Conservation (phyloP, 2,113 vertebrate species). For the Capricornis sumatraensis region DNA sequence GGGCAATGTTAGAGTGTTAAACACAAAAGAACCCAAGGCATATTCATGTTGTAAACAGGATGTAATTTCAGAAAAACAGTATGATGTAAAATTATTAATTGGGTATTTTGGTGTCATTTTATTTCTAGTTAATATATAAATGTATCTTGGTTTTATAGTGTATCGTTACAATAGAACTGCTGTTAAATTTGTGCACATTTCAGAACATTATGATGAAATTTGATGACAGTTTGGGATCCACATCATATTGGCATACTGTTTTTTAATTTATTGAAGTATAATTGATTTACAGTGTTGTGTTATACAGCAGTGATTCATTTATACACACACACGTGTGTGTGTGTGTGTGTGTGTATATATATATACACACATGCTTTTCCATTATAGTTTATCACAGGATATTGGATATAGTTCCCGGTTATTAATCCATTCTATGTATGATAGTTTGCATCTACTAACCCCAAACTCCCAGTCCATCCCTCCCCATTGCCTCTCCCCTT, state of each 20-base stretch:
- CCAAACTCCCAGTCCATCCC: not conserved
- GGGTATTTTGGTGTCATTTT: conserved; percentile 1
- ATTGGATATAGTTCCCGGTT: not conserved
- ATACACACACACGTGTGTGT: not conserved
- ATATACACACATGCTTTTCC: not conserved
- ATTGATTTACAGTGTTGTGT: not conserved
- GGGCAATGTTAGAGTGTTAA: not conserved
- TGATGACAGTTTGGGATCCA: not conserved
- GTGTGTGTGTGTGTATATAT: too few relatives aligned
- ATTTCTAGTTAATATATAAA: conserved; percentile 4
- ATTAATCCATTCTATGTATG: not conserved
- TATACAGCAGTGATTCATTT: not conserved
- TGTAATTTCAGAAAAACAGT: not conserved
- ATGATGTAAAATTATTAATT: not conserved
- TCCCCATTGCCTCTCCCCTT: not conserved
- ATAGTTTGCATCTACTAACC: not conserved
- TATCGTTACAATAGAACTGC: not conserved
- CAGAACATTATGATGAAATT: not conserved
- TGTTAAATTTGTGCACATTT: not conserved
- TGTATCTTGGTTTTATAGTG: not conserved
- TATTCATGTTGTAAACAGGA: not conserved
- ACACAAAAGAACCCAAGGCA: not conserved
- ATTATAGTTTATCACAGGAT: not conserved
- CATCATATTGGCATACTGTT: not conserved
- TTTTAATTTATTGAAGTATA: not conserved